Evolutionary conservation across 2,797 vertebrate genomes (phyloP).

Genomic region (Danio jaintianensis): DNA sequence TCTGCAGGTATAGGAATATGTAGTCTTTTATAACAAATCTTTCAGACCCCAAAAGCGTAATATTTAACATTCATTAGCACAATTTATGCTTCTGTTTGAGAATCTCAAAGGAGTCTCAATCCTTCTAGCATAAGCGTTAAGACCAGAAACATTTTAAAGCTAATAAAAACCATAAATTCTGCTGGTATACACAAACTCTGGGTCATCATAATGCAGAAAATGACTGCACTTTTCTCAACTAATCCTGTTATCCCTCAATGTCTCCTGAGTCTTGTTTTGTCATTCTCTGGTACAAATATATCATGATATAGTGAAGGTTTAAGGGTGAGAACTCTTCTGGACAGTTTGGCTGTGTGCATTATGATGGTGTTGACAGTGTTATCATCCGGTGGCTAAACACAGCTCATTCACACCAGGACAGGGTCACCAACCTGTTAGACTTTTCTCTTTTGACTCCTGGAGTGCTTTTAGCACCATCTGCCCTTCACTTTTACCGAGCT

Average conservation of each 20-base stretch:
- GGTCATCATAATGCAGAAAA: constrained; percentile 19
- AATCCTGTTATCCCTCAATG: constrained; percentile 16
- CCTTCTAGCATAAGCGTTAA: neutral
- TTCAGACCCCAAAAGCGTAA: too few species aligned
- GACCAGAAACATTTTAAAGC: neutral
- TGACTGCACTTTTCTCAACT: constrained; percentile 28
- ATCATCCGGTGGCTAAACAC: neutral
- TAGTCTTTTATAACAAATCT: too few species aligned
- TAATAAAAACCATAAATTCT: neutral
- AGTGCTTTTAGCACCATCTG: constrained; percentile 19
- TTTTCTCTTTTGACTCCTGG: neutral
- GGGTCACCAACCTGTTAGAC: neutral
- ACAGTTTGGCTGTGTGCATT: constrained; percentile 1
- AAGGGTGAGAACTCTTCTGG: constrained; percentile 2
- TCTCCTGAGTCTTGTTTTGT: neutral
- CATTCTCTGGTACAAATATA: neutral
- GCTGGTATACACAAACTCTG: neutral
- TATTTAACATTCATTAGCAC: too few species aligned
- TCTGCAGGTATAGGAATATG: too few species aligned
- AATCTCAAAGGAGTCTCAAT: neutral
- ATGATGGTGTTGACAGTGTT: constrained; percentile 14
- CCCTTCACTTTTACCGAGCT: neutral
- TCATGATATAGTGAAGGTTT: neutral
- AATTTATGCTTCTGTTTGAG: neutral
- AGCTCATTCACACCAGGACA: constrained; percentile 1